phyloP scores from a whole-genome alignment of 2,113 vertebrate species.

The Pangasianodon gigas region DNA sequence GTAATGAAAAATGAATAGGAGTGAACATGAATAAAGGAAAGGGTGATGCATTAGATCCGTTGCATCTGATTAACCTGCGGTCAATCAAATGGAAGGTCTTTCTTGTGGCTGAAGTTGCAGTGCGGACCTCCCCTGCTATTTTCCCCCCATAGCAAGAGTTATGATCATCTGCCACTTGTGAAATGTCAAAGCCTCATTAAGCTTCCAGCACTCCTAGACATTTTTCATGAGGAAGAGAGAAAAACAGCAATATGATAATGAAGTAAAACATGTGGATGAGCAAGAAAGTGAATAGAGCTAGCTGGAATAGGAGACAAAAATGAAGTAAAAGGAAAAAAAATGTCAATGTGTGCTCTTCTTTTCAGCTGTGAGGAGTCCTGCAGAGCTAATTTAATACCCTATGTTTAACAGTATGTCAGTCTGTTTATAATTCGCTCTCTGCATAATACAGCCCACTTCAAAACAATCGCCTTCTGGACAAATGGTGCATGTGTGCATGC shows the following conservation, averaged over 20 bases:
- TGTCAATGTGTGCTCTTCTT: not conserved
- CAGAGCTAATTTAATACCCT: constrained; percentile 44
- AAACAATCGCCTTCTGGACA: constrained; percentile 20
- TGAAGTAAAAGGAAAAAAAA: not conserved
- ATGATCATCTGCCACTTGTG: constrained; percentile 46
- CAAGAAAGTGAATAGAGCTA: not conserved
- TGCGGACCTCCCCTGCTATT: constrained; percentile 19
- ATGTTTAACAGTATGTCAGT: constrained; percentile 46
- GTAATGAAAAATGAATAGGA: constrained; percentile 13
- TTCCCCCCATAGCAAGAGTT: constrained; percentile 18
- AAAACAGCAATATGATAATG: constrained; percentile 6
- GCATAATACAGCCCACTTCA: constrained; percentile 22
- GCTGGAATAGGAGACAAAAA: not conserved
- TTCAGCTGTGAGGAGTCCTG: constrained; percentile 21
- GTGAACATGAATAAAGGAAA: not conserved
- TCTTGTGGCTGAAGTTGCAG: not conserved
- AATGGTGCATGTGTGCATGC: constrained; percentile 34
- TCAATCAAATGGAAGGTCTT: not conserved
- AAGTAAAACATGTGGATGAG: not conserved
- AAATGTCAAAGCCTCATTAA: constrained; percentile 56
- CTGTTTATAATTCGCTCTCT: constrained; percentile 43
- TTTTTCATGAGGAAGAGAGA: constrained; percentile 13
- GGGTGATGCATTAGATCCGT: not conserved
- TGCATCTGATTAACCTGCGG: not conserved
- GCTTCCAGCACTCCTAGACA: constrained; percentile 36